These are phyloP conservation scores for Ectropis crepuscularia DNA, from an alignment of 2,888 invertebrate species.

Conservation along the genomic window DNA sequence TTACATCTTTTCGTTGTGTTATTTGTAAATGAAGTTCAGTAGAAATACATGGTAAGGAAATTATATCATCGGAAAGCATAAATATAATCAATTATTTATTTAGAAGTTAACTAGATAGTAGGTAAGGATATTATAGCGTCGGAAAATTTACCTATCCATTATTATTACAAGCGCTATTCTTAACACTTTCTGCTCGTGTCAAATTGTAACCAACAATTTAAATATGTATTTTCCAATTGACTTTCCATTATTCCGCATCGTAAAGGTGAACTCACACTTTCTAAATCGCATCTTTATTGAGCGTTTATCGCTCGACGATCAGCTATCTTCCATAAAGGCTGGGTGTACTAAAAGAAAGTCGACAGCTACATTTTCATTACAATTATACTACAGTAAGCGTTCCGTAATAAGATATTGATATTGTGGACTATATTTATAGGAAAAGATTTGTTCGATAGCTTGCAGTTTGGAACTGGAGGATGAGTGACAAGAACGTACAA, in stretches of 20 bases:
- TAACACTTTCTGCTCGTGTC: slow-evolving; percentile 8
- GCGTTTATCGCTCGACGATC: slow-evolving; percentile 60
- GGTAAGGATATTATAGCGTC: background rate
- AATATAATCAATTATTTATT: too few species aligned
- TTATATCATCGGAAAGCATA: background rate
- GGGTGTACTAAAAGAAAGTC: slow-evolving; percentile 37
- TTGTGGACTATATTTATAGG: too few species aligned
- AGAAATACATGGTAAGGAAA: too few species aligned
- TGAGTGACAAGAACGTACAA: too few species aligned
- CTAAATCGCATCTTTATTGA: slow-evolving; percentile 62
- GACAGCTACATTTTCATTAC: too few species aligned
- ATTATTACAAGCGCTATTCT: background rate
- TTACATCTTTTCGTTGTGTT: too few species aligned
- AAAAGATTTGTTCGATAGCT: too few species aligned
- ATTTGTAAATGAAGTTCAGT: too few species aligned
- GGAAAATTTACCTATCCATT: slow-evolving; percentile 10
- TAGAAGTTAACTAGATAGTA: too few species aligned
- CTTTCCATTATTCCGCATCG: slow-evolving; percentile 68
- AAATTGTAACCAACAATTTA: slow-evolving; percentile 50
- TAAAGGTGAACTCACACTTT: slow-evolving; percentile 63
- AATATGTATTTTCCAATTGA: slow-evolving; percentile 46
- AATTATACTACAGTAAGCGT: too few species aligned
- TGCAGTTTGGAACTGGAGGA: too few species aligned
- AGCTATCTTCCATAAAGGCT: slow-evolving; percentile 24
- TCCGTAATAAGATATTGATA: too few species aligned